A percentile compares a stretch with the other conserved stretches of the same genome.
These are phyloP conservation scores for Chrysocyon brachyurus DNA, from an alignment of 2,797 vertebrate species.

Conservation along the genomic window DNA sequence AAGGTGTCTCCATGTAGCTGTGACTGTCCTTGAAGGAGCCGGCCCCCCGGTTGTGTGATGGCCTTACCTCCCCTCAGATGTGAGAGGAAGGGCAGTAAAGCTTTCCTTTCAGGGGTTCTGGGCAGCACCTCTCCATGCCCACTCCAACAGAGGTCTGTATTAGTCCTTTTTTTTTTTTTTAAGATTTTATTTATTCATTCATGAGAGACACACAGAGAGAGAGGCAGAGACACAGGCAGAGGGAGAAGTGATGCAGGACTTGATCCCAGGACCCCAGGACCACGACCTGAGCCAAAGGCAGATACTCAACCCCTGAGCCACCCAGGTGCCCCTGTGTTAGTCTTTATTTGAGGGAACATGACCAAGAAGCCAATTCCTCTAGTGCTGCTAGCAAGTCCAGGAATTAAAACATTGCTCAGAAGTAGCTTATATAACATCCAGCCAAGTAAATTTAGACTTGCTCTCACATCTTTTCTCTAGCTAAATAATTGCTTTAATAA, in stretches of 20 bases:
- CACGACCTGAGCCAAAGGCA: too few species aligned
- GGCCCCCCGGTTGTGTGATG: neutral
- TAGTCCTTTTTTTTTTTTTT: neutral
- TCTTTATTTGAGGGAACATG: neutral
- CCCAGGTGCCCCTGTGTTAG: too few species aligned
- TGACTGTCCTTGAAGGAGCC: neutral
- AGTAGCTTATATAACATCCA: neutral
- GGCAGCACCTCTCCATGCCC: accelerated
- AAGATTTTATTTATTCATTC: too few species aligned
- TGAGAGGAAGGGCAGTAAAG: neutral
- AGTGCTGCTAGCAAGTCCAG: neutral
- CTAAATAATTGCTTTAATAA: conserved; percentile 52
- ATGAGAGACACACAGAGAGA: too few species aligned
- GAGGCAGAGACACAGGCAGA: too few species aligned
- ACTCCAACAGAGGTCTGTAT: neutral
- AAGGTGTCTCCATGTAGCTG: neutral
- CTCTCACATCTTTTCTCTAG: neutral
- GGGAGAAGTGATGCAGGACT: too few species aligned
- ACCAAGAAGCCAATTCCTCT: neutral
- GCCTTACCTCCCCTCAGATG: neutral
- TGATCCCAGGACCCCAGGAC: too few species aligned
- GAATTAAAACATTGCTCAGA: conserved; percentile 25
- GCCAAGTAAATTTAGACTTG: conserved; percentile 24
- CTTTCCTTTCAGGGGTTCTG: neutral
- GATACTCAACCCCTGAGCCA: too few species aligned